Evolutionary conservation across 2,797 vertebrate species (phyloP).

Genomic region (Cheirogaleus major): DNA sequence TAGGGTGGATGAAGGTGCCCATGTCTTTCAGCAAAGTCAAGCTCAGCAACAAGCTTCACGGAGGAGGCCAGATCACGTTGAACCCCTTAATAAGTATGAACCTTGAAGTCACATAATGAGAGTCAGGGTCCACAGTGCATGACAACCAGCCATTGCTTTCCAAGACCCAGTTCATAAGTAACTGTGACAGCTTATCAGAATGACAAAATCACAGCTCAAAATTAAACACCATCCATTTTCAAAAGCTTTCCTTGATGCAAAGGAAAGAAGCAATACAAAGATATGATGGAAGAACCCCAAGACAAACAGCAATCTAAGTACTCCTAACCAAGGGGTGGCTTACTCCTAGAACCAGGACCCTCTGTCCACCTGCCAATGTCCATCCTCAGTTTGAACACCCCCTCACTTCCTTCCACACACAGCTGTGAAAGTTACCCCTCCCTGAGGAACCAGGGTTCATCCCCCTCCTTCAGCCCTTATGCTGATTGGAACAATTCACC

Average conservation of each 20-base stretch:
- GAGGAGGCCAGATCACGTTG: conserved; percentile 86
- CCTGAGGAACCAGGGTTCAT: conserved; percentile 83
- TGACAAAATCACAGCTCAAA: not conserved
- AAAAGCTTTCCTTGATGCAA: too few species aligned
- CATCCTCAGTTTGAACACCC: too few species aligned
- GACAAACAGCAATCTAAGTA: too few species aligned
- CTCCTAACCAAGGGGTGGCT: too few species aligned
- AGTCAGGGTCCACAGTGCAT: not conserved
- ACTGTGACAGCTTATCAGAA: not conserved
- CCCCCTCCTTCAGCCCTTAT: conserved; percentile 90
- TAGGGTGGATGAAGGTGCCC: conserved; percentile 86
- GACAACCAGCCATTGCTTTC: not conserved
- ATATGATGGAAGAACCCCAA: too few species aligned
- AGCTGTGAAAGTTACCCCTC: too few species aligned
- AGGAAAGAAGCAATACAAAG: too few species aligned
- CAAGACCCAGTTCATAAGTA: not conserved
- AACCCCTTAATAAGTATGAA: conserved; percentile 88
- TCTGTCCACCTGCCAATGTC: too few species aligned
- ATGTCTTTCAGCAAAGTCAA: conserved; percentile 88
- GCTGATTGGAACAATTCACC: conserved; percentile 90
- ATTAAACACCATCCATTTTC: not conserved
- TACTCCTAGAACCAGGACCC: too few species aligned
- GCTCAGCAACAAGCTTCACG: conserved; percentile 86
- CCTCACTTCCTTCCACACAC: too few species aligned
- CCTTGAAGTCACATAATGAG: not conserved